These are phyloP conservation scores for Epinotia brunnichana DNA, from an alignment of 2,888 invertebrate species.

Conservation along the genomic window DNA sequence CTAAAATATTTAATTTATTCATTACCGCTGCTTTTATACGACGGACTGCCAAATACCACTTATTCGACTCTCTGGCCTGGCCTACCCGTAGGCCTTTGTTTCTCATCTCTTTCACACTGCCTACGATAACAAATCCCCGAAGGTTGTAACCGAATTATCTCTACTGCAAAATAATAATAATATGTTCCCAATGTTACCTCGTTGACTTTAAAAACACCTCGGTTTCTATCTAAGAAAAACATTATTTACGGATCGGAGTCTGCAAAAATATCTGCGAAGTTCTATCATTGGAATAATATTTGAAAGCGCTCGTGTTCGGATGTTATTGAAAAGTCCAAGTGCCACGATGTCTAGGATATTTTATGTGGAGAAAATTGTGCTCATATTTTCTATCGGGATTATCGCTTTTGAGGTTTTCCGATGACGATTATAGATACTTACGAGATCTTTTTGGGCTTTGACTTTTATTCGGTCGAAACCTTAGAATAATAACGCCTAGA, in stretches of 20 bases:
- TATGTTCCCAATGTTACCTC: background rate
- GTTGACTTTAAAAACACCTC: constrained; percentile 31
- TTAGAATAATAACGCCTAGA: too few relatives aligned
- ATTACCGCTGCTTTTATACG: too few relatives aligned
- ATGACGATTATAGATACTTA: background rate
- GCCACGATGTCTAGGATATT: constrained; percentile 36
- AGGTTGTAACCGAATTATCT: background rate
- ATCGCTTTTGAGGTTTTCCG: background rate
- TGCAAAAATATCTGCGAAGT: constrained; percentile 41
- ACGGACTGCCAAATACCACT: too few relatives aligned
- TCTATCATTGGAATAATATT: constrained; percentile 43
- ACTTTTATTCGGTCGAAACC: background rate
- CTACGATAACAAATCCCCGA: background rate
- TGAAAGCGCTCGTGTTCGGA: constrained; percentile 35
- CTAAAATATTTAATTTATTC: too few relatives aligned
- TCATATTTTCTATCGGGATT: constrained; percentile 25
- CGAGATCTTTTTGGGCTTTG: background rate
- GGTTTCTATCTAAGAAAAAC: constrained; percentile 35
- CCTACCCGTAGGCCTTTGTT: background rate
- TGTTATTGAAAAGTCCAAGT: constrained; percentile 43
- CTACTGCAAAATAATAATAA: background rate
- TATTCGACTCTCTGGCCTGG: background rate
- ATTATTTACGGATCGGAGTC: constrained; percentile 32
- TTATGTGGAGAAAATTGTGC: constrained; percentile 27
- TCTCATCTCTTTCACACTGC: background rate